phyloP scores from a whole-genome alignment of 2,113 vertebrate species.

The Burhinus bistriatus region DNA sequence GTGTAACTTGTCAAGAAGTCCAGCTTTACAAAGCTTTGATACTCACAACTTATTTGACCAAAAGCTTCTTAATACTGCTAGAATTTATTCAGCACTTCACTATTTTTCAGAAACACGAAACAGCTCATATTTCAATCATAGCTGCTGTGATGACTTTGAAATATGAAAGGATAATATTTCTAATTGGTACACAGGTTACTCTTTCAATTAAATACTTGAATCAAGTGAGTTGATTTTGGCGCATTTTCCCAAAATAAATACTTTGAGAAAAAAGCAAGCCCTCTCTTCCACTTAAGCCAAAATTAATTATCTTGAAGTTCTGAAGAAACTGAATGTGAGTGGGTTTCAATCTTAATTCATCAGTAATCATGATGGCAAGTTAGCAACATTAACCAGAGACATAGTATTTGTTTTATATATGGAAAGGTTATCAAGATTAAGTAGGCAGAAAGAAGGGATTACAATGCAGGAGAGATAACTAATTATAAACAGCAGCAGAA shows the following conservation, averaged over 20 bases:
- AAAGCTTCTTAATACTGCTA: background rate
- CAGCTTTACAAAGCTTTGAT: background rate
- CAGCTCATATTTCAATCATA: background rate
- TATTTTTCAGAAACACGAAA: background rate
- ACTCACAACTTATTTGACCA: background rate
- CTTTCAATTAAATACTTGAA: background rate
- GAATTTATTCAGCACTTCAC: background rate
- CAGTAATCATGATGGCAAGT: background rate
- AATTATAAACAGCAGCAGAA: background rate
- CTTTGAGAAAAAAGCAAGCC: background rate
- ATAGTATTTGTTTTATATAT: background rate
- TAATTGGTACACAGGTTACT: background rate
- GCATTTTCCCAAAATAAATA: background rate
- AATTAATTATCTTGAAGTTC: background rate
- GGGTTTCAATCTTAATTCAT: background rate
- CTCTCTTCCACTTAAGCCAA: background rate
- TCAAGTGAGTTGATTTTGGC: background rate
- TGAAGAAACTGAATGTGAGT: background rate
- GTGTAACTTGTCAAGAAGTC: background rate
- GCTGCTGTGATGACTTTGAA: background rate
- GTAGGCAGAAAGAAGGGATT: background rate
- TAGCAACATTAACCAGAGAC: background rate
- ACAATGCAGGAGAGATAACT: background rate
- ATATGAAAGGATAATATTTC: background rate
- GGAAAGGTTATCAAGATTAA: background rate